These are phyloP conservation scores for Zosterops japonicus DNA, from an alignment of 2,113 vertebrate genomes.

Conservation along the genomic window DNA sequence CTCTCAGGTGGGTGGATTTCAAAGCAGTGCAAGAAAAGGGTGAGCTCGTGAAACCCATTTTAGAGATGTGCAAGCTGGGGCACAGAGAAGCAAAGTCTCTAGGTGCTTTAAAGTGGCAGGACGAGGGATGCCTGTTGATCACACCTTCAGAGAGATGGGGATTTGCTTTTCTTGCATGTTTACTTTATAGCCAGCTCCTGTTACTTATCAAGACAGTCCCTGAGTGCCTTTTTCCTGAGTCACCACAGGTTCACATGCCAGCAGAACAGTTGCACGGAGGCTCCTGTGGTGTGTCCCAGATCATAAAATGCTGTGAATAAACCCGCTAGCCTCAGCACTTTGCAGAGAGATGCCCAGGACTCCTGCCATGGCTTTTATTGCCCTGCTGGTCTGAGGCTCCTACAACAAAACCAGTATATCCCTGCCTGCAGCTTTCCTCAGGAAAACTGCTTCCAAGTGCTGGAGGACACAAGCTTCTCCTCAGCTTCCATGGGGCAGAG, in stretches of 20 bases:
- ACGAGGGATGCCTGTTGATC: not conserved
- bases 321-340: constrained; percentile 8
- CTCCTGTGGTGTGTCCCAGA: constrained; percentile 42
- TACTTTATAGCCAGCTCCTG: constrained; percentile 10
- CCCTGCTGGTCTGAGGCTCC: not conserved
- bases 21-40: not conserved
- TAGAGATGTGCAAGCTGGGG: not conserved
- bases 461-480: not conserved
- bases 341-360: not conserved
- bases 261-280: constrained; percentile 43
- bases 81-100: not conserved
- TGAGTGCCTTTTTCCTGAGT: not conserved
- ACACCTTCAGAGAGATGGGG: not conserved
- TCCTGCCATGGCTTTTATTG: not conserved
- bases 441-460: not conserved
- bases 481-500: not conserved
- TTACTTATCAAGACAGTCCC: not conserved
- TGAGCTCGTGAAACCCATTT: not conserved
- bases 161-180: not conserved
- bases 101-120: not conserved
- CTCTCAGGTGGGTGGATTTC: not conserved
- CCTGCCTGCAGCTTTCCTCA: not conserved
- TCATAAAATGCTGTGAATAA: not conserved
- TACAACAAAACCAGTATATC: not conserved
- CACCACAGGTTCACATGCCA: constrained; percentile 24